Percentiles rank a stretch among this genome's conserved stretches.
phyloP scores from a whole-genome alignment of 2,113 vertebrate species.

The cattle (Bos taurus) region DNA sequence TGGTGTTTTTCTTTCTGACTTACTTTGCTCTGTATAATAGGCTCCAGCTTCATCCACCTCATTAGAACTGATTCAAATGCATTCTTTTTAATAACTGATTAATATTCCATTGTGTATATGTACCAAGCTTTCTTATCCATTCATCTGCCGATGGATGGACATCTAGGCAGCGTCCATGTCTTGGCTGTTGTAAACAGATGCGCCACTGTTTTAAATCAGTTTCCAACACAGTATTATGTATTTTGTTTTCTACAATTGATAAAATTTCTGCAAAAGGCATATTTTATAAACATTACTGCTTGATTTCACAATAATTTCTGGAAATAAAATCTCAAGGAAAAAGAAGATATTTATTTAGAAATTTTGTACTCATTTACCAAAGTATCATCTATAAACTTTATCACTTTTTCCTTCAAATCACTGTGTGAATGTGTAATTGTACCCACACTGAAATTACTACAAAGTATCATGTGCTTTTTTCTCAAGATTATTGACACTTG shows the following conservation, averaged over 20 bases:
- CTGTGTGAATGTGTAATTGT: not conserved
- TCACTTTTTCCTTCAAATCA: not conserved
- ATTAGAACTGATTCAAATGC: too few relatives aligned
- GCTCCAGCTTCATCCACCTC: too few relatives aligned
- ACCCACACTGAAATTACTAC: not conserved
- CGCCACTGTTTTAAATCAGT: not conserved
- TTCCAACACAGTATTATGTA: not conserved
- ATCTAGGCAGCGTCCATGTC: too few relatives aligned
- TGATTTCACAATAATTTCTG: not conserved
- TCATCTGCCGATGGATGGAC: too few relatives aligned
- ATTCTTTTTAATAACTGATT: too few relatives aligned
- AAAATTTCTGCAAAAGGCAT: not conserved
- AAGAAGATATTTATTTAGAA: not conserved
- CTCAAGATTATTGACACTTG: not conserved
- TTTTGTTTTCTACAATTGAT: not conserved
- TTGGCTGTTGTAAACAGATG: too few relatives aligned
- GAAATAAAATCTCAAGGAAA: not conserved
- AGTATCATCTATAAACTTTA: not conserved
- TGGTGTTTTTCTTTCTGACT: too few relatives aligned
- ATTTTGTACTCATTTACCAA: not conserved
- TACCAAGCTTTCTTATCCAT: too few relatives aligned
- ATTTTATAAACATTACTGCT: not conserved
- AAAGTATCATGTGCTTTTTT: not conserved
- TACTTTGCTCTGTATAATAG: too few relatives aligned
- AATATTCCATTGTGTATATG: too few relatives aligned